Percentiles rank a stretch among this genome's conserved stretches.
Conservation (phyloP, 2,888 invertebrate species). For the Malthinus flaveolus region DNA sequence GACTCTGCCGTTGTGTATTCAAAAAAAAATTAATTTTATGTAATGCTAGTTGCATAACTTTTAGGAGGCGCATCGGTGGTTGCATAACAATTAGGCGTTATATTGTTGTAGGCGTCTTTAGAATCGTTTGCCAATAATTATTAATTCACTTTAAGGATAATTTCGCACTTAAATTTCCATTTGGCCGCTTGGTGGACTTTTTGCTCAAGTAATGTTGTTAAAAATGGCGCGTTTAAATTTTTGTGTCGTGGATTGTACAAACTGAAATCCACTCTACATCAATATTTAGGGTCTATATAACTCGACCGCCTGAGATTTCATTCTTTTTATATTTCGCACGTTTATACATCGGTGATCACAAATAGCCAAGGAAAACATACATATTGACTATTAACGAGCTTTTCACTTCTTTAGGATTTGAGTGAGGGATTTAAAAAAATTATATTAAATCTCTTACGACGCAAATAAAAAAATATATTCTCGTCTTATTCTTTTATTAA, state of each 20-base stretch:
- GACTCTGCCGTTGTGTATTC: no score
- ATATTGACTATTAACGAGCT: constrained; percentile 25
- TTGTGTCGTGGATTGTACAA: constrained; percentile 25
- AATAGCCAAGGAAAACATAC: constrained; percentile 28
- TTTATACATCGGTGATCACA: constrained; percentile 37
- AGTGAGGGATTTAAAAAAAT: not conserved
- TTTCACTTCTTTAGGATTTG: constrained; percentile 5
- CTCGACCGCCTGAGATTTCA: constrained; percentile 43
- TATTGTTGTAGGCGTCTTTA: no score
- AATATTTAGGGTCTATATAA: constrained; percentile 44
- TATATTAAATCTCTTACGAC: not conserved
- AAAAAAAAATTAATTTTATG: not conserved
- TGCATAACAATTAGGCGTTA: no score
- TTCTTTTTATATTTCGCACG: constrained; percentile 43
- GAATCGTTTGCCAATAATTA: no score
- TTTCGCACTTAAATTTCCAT: no score
- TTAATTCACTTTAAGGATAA: no score
- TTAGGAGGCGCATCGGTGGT: no score
- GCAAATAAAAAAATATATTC: no score
- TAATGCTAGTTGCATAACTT: no score
- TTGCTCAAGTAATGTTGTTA: not conserved
- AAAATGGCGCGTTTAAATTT: constrained; percentile 9
- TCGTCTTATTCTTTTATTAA: not conserved
- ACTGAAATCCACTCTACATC: constrained; percentile 36
- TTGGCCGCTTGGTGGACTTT: no score